Evolutionary conservation across 2,113 vertebrate species (phyloP), one percentile per base, ranked within the genome.

Genomic region (Ictalurus punctatus): DNA sequence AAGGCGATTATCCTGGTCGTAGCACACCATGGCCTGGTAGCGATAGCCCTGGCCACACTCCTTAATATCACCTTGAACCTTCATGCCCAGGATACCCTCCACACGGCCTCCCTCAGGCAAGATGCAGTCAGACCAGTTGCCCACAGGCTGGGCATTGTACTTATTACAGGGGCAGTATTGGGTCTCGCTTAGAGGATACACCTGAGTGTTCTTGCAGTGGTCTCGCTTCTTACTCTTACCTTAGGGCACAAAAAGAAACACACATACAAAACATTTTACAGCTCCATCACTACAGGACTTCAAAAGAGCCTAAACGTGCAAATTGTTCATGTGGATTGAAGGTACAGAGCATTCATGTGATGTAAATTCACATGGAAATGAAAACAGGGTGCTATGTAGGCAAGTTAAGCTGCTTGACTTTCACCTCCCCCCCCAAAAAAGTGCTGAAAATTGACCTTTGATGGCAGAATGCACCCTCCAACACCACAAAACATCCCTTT

Each of bases 201-300:
- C 25, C 87, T 99, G 98, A 86, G 95, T 96, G 94, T 99, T 98
- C 94, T 96, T 98, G 92, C 98, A 99, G 90, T 98, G 98, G 14
- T 99, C 98, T 17, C 94, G 97, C 92, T 98, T 99, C 95, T 98
- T 99, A 92, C 98, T 99, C 94, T 98, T 99, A 58, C 98, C 98
- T 99, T 92, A 89, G 90, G 4, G 17, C 34, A 67, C 12, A 23
- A 80, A 52, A 86, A 67, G 34, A 79, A 19, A 87, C 74, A 84
- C 27, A 88, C 44, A 82, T 9, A 67, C 44, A 76, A 86, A 40
- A 27, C 27, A 52, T 63, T 7, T 85, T 48, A 88, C 40, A 88
- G 19, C 37, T 44, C 5, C 37, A 13, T 58, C 19, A 0, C 23
- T 54, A 30, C 56, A 67, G n/a, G 2, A 37, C 56, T 84, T 78